Conservation (phyloP, 23 tunicate species). For the Diplosoma virens region DNA sequence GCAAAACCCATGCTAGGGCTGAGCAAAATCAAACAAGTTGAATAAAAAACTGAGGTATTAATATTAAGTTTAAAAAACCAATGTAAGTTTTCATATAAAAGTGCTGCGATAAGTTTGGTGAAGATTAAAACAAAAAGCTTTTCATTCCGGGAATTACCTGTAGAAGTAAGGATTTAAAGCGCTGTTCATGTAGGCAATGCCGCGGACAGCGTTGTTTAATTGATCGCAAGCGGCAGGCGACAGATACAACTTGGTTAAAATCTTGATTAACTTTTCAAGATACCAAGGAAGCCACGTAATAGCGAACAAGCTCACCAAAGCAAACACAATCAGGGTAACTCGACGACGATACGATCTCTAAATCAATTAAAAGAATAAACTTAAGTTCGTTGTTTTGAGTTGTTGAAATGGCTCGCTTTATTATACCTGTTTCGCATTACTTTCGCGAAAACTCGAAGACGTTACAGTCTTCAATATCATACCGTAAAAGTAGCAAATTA, state of each 20-base stretch:
- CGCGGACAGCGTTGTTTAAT: conserved; percentile 49
- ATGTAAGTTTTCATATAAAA: no score
- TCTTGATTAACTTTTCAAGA: conserved; percentile 39
- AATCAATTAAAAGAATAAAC: no score
- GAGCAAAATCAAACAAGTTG: no score
- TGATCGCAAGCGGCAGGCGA: conserved; percentile 23
- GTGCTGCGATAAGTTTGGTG: no score
- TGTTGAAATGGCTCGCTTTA: background rate
- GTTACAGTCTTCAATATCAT: conserved; percentile 63
- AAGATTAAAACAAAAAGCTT: no score
- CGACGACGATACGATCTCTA: conserved; percentile 72
- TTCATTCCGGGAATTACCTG: conserved; percentile 79
- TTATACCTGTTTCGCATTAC: conserved; percentile 49
- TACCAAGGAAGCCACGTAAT: conserved; percentile 92
- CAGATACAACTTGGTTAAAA: conserved; percentile 46
- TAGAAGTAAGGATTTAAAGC: conserved; percentile 93
- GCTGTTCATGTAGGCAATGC: conserved; percentile 83
- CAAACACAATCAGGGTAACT: conserved; percentile 81
- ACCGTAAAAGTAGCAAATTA: conserved; percentile 85
- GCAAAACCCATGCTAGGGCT: no score
- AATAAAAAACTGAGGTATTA: no score
- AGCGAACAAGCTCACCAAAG: conserved; percentile 57
- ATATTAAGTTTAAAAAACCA: no score
- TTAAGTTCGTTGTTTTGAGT: no score
- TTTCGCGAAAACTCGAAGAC: conserved; percentile 37